Conservation (phyloP, 1,140 invertebrate species). For the Platyscapa corneri region DNA sequence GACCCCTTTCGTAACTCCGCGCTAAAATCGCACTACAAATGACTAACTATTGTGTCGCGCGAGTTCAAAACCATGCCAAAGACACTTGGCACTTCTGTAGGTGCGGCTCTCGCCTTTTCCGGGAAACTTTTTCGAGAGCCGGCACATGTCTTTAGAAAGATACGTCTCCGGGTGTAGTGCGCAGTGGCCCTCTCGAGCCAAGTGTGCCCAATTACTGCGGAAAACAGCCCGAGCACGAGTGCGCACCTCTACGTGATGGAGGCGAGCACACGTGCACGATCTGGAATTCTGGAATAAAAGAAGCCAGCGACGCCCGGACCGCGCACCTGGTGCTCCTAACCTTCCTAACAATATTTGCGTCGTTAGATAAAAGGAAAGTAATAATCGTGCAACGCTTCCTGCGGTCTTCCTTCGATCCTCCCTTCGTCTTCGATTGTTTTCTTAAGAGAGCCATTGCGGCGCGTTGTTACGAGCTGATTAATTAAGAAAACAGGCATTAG, state of each 20-base stretch:
- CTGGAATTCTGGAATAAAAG: neutral
- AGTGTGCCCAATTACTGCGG: conserved; percentile 43
- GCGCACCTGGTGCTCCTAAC: too few relatives aligned
- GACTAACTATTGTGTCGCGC: neutral
- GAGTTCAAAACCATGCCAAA: neutral
- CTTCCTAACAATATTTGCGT: too few relatives aligned
- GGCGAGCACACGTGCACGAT: neutral
- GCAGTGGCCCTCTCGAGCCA: neutral
- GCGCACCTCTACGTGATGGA: neutral
- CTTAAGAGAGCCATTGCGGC: neutral
- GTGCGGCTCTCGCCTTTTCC: neutral
- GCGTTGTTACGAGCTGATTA: too few relatives aligned
- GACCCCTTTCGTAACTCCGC: neutral
- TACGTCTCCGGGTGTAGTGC: neutral
- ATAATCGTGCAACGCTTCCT: too few relatives aligned
- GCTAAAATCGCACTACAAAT: neutral
- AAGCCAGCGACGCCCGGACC: neutral
- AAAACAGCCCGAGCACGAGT: conserved; percentile 4
- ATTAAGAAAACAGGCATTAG: too few relatives aligned
- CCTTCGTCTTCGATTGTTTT: too few relatives aligned
- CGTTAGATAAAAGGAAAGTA: too few relatives aligned
- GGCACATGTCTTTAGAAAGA: neutral
- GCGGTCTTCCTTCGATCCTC: too few relatives aligned
- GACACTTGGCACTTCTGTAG: neutral
- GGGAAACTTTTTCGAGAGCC: neutral